A percentile compares a stretch with the other conserved stretches of the same genome.
These are phyloP conservation scores for Orthonevra nobilis DNA, from an alignment of 2,888 invertebrate genomes.

Conservation along the genomic window DNA sequence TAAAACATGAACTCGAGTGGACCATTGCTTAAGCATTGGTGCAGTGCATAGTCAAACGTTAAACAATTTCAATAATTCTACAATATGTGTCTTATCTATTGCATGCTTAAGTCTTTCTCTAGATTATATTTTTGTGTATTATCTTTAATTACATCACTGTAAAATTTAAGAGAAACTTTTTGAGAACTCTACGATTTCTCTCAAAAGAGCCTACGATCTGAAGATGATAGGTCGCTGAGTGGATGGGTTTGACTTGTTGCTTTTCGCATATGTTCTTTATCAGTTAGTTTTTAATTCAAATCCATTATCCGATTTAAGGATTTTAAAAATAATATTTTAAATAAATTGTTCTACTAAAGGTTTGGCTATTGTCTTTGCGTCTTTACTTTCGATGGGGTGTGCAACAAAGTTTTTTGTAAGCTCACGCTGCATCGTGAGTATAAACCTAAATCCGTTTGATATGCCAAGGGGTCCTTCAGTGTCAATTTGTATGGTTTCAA, in stretches of 20 bases:
- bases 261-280: slow-evolving; percentile 14
- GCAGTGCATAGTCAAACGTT: too few species aligned
- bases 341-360: slow-evolving; percentile 53
- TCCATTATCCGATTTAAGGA: slow-evolving; percentile 29
- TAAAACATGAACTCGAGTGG: too few species aligned
- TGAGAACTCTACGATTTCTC: slow-evolving; percentile 35
- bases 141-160: neutral
- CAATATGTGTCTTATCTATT: neutral
- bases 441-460: slow-evolving; percentile 25
- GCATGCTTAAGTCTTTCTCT: neutral
- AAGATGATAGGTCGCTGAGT: slow-evolving; percentile 41
- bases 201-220: slow-evolving; percentile 28
- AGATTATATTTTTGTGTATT: neutral
- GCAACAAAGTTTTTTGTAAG: slow-evolving; percentile 40
- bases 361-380: slow-evolving; percentile 35
- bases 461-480: slow-evolving; percentile 33
- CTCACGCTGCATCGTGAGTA: slow-evolving; percentile 29
- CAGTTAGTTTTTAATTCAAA: slow-evolving; percentile 21
- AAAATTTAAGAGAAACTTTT: slow-evolving; percentile 21
- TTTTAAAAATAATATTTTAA: slow-evolving; percentile 33
- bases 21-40: too few species aligned
- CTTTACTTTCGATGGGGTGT: slow-evolving; percentile 34
- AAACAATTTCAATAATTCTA: neutral
- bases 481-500: slow-evolving; percentile 43
- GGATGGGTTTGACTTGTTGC: slow-evolving; percentile 1